Conservation (phyloP, 2,888 invertebrate species). For the Aphodius sticticus region DNA sequence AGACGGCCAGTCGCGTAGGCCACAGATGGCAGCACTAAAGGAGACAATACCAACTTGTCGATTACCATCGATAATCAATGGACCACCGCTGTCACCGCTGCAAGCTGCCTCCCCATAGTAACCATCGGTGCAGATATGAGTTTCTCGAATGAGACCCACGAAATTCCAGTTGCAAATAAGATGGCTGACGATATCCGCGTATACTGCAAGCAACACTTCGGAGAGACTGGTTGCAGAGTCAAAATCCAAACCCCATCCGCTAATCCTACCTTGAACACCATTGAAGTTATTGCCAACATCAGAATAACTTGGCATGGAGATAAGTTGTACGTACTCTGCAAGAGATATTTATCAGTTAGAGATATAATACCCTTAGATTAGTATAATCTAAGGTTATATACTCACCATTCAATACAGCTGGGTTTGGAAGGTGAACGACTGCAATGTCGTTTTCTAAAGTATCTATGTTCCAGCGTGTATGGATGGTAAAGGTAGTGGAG, state of each 20-base stretch:
- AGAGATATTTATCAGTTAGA: neutral
- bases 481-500: slow-evolving; percentile 30
- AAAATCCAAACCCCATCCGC: slow-evolving; percentile 61
- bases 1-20: slow-evolving; percentile 49
- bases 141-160: slow-evolving; percentile 55
- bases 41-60: slow-evolving; percentile 34
- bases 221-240: slow-evolving; percentile 39
- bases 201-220: slow-evolving; percentile 12
- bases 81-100: slow-evolving; percentile 59
- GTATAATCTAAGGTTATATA: no score
- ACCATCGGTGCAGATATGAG: slow-evolving; percentile 63
- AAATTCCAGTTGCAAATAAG: slow-evolving; percentile 58
- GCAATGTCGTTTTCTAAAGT: slow-evolving; percentile 60
- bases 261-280: slow-evolving; percentile 56
- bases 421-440: slow-evolving; percentile 21
- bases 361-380: neutral
- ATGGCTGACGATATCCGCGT: slow-evolving; percentile 12
- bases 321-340: slow-evolving; percentile 18
- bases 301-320: slow-evolving; percentile 36
- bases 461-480: slow-evolving; percentile 40
- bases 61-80: slow-evolving; percentile 6
- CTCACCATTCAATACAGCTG: slow-evolving; percentile 27
- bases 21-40: slow-evolving; percentile 43
- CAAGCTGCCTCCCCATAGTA: slow-evolving; percentile 60
- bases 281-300: slow-evolving; percentile 52